Conservation (phyloP, 2,888 invertebrate genomes). For the Deroplatys truncata region DNA sequence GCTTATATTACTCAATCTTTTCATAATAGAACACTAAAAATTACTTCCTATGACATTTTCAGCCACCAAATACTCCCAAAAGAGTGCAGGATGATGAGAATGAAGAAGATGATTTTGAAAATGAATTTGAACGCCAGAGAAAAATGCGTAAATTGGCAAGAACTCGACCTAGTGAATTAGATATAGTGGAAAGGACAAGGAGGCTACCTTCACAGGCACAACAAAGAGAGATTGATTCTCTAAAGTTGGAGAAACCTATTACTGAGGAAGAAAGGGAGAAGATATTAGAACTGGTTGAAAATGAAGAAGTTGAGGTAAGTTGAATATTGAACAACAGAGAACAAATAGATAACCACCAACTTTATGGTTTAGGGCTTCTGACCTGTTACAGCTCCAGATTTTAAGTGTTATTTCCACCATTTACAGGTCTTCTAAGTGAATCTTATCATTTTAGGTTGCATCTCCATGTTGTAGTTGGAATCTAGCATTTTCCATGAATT, state of each 20-base stretch:
- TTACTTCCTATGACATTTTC: neutral
- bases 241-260: slow-evolving; percentile 31
- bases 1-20: no score
- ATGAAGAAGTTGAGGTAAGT: slow-evolving; percentile 64
- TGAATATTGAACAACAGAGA: no score
- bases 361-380: no score
- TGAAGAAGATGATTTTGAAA: slow-evolving; percentile 63
- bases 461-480: no score
- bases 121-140: slow-evolving; percentile 38
- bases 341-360: no score
- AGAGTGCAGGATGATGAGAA: slow-evolving; percentile 50
- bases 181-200: neutral
- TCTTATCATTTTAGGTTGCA: no score
- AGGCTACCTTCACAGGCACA: neutral
- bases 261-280: slow-evolving; percentile 71
- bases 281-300: slow-evolving; percentile 78
- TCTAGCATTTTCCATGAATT: no score
- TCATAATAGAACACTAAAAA: no score
- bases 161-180: slow-evolving; percentile 1
- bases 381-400: no score
- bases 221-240: slow-evolving; percentile 25
- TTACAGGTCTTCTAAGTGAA: neutral
- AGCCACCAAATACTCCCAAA: slow-evolving; percentile 83
- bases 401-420: neutral
- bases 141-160: slow-evolving; percentile 41